phyloP scores from a whole-genome alignment of 2,113 vertebrate species.

The Pavo muticus region DNA sequence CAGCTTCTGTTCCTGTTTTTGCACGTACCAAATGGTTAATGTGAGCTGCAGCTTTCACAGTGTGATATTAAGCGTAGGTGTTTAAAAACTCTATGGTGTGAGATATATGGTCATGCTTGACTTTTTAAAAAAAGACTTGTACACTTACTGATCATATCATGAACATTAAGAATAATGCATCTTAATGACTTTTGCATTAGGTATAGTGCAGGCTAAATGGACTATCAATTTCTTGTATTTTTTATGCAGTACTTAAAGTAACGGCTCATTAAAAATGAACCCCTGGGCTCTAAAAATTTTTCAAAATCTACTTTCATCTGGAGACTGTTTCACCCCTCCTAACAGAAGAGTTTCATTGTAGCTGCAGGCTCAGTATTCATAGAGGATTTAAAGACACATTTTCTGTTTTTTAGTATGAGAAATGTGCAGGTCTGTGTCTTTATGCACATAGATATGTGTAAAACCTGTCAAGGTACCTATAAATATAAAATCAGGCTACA shows the following conservation, averaged over 20 bases:
- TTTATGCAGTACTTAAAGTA: conserved; percentile 99
- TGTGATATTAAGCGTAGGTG: background rate
- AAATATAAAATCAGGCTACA: background rate
- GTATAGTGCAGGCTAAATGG: conserved; percentile 95
- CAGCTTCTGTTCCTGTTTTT: background rate
- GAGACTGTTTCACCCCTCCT: conserved; percentile 91
- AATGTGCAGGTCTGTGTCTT: background rate
- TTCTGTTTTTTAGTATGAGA: conserved; percentile 35
- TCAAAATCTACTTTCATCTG: conserved; percentile 92
- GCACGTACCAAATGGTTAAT: fast-evolving
- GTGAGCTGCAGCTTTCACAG: background rate
- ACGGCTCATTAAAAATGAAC: conserved; percentile 99
- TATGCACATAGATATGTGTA: background rate
- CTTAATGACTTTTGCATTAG: conserved; percentile 97
- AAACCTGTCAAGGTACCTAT: background rate
- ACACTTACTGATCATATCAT: conserved; percentile 94
- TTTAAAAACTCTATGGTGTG: background rate
- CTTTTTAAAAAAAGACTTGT: conserved; percentile 72
- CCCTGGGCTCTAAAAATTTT: conserved; percentile 89
- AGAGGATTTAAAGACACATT: conserved; percentile 81
- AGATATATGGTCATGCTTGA: conserved; percentile 36
- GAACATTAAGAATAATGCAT: conserved; percentile 96
- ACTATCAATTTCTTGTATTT: conserved; percentile 99
- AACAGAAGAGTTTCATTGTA: conserved; percentile 87
- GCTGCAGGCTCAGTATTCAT: conserved; percentile 86